A percentile compares a stretch with the other conserved stretches of the same genome.
phyloP scores from a whole-genome alignment of 92 coral and sea anemone genomes.

The Parazoanthus swiftii region DNA sequence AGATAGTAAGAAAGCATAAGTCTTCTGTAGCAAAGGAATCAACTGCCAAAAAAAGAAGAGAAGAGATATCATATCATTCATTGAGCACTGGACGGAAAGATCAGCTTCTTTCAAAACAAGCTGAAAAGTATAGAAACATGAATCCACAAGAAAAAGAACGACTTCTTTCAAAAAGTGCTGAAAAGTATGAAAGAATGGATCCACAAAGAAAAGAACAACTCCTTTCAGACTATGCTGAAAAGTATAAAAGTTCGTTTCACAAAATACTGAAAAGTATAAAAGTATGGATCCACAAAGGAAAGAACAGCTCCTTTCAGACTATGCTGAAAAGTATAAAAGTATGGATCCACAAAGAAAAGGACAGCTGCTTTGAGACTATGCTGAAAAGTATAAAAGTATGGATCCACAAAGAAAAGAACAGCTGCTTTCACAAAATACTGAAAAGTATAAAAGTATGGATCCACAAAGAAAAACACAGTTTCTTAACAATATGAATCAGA shows the following conservation, averaged over 20 bases:
- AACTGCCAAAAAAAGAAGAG: neutral
- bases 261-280: no score
- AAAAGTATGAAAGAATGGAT: neutral
- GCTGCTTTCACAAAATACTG: no score
- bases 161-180: neutral
- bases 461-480: constrained; percentile 7
- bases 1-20: constrained; percentile 15
- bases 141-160: neutral
- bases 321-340: neutral
- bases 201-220: neutral
- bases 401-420: no score
- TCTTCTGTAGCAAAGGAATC: neutral
- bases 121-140: neutral
- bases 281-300: no score
- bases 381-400: constrained; percentile 5
- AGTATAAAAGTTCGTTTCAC: no score
- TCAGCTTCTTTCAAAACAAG: no score
- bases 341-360: constrained; percentile 14
- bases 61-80: neutral
- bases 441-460: no score
- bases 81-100: neutral
- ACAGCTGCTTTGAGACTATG: neutral
- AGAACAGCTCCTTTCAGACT: no score
- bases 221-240: no score
- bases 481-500: neutral